Conservation (phyloP, 2,888 invertebrate genomes). For the Halictus ligatus region DNA sequence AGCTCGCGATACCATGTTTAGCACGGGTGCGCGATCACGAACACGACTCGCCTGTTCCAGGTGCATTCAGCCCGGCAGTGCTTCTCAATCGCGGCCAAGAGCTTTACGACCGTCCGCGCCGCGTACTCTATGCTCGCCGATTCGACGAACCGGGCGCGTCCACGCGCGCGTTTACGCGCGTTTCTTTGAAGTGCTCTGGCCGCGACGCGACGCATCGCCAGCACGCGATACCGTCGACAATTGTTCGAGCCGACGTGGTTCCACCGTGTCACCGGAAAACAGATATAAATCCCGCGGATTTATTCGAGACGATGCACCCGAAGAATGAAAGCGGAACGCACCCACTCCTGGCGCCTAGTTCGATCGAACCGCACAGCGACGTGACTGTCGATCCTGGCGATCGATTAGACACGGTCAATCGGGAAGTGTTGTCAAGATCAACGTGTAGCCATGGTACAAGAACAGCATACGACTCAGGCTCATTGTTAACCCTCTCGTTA, state of each 20-base stretch:
- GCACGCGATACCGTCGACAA: slow-evolving; percentile 2
- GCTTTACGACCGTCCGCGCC: slow-evolving; percentile 30
- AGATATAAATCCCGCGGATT: not conserved
- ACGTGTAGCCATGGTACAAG: too few species aligned
- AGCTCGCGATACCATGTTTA: slow-evolving; percentile 63
- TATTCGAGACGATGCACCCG: not conserved
- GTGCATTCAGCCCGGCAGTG: slow-evolving; percentile 49
- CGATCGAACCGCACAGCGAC: not conserved
- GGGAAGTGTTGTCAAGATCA: not conserved
- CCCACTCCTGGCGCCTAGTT: not conserved
- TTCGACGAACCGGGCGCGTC: slow-evolving; percentile 6
- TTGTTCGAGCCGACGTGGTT: not conserved
- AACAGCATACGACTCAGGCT: too few species aligned
- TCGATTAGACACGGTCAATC: not conserved
- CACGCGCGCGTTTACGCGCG: slow-evolving; percentile 1
- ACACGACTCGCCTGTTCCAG: slow-evolving; percentile 56
- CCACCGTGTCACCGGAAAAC: not conserved
- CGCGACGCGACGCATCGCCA: not conserved
- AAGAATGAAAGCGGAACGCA: not conserved
- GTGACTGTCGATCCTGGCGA: not conserved
- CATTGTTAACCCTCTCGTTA: too few species aligned
- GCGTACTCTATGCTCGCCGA: not conserved
- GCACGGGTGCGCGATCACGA: slow-evolving; percentile 55
- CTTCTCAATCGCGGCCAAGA: slow-evolving; percentile 38
- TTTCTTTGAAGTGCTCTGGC: slow-evolving; percentile 19